Evolutionary conservation across 2,888 invertebrate genomes (phyloP).

Genomic region (Sericinus montela): DNA sequence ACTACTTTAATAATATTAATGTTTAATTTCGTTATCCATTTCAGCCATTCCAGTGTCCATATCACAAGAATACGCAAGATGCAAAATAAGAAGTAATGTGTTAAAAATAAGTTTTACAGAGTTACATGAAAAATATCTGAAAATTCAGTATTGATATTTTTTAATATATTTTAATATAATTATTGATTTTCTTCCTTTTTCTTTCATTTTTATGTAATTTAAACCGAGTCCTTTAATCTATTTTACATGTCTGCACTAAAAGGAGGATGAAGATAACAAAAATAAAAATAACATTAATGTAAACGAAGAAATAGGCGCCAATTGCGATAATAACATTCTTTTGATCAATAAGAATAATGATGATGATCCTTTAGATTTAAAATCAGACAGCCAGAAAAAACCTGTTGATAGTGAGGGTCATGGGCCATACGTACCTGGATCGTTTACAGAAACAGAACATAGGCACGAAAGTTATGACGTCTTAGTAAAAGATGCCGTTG

Average conservation of each 20-base stretch:
- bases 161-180: too few species aligned
- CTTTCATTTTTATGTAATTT: too few species aligned
- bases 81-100: neutral
- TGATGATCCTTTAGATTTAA: constrained; percentile 51
- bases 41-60: constrained; percentile 58
- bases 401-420: constrained; percentile 53
- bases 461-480: constrained; percentile 68
- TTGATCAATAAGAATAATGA: constrained; percentile 19
- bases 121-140: neutral
- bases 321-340: too few species aligned
- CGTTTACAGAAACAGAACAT: constrained; percentile 72
- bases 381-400: constrained; percentile 44
- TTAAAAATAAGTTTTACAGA: neutral
- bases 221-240: constrained; percentile 28
- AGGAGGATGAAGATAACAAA: constrained; percentile 39
- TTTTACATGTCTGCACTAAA: constrained; percentile 71
- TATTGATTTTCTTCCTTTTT: too few species aligned
- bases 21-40: constrained; percentile 37
- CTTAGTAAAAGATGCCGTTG: constrained; percentile 60
- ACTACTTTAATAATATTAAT: neutral
- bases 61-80: constrained; percentile 37
- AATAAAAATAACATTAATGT: constrained; percentile 22
- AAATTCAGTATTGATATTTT: too few species aligned
- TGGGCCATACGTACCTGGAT: constrained; percentile 77
- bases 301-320: constrained; percentile 14